Percentiles rank a stretch among this genome's conserved stretches.
Evolutionary conservation across 2,113 vertebrate species (phyloP).

Genomic region (Phaetusa simplex): DNA sequence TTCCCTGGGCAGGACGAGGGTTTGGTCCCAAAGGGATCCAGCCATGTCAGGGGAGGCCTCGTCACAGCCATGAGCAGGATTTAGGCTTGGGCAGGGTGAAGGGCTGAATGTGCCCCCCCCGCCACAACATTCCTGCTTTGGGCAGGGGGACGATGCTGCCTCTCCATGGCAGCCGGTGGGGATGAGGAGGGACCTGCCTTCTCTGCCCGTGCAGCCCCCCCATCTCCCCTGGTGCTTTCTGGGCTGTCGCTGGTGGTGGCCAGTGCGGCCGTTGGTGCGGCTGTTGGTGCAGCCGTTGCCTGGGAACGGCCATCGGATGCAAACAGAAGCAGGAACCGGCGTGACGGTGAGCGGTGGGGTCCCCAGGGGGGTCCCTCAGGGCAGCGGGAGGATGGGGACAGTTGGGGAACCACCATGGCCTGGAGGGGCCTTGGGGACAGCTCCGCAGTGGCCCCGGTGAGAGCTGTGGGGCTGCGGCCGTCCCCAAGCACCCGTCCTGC

Average conservation of each 20-base stretch:
- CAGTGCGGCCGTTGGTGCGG: not conserved
- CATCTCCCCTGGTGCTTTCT: not conserved
- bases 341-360: not conserved
- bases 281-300: constrained; percentile 25
- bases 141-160: not conserved
- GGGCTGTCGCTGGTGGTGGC: not conserved
- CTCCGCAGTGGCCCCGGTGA: not conserved
- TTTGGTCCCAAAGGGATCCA: fast-evolving
- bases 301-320: constrained; percentile 34
- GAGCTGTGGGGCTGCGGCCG: fast-evolving
- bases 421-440: not conserved
- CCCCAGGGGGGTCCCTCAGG: not conserved
- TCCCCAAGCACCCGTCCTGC: not conserved
- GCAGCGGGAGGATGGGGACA: not conserved
- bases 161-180: not conserved
- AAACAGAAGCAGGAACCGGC: constrained; percentile 20
- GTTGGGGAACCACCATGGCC: not conserved
- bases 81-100: not conserved
- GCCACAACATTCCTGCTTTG: not conserved
- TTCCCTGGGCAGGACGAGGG: fast-evolving
- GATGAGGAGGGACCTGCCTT: not conserved
- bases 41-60: fast-evolving
- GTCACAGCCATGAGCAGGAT: not conserved
- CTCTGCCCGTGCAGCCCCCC: too few relatives aligned
- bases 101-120: fast-evolving